Percentiles rank a stretch among this genome's conserved stretches.
These are phyloP conservation scores for Mercenaria mercenaria DNA, from an alignment of 1,140 invertebrate genomes.

Conservation along the genomic window DNA sequence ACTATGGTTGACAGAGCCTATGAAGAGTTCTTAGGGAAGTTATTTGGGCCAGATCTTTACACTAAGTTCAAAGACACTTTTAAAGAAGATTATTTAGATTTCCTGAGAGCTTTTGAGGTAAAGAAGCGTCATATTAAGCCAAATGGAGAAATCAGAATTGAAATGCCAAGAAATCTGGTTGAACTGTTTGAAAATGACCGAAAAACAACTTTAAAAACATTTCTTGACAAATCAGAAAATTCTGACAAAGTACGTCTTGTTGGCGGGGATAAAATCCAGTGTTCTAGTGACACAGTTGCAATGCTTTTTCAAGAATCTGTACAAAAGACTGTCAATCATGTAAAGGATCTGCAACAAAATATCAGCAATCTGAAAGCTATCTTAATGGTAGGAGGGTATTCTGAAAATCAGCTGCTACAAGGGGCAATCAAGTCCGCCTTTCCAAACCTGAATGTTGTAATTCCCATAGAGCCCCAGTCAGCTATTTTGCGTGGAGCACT, in stretches of 20 bases:
- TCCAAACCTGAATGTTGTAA: neutral
- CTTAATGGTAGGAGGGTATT: neutral
- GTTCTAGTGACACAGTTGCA: neutral
- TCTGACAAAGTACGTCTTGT: neutral
- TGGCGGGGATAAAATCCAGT: neutral
- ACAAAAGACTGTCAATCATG: neutral
- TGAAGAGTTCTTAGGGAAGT: neutral
- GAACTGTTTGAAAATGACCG: neutral
- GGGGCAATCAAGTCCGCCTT: neutral
- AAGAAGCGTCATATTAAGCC: conserved; percentile 16
- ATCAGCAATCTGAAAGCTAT: neutral
- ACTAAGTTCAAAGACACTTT: conserved; percentile 36
- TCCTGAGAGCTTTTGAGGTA: conserved; percentile 33
- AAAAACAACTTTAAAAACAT: neutral
- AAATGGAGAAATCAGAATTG: neutral
- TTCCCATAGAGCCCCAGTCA: neutral
- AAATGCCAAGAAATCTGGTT: neutral
- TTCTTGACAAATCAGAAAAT: neutral
- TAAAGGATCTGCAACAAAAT: neutral
- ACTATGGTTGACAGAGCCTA: conserved; percentile 47
- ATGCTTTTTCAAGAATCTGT: neutral
- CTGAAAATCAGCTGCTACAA: neutral
- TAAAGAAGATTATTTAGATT: conserved; percentile 11
- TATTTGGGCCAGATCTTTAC: conserved; percentile 35
- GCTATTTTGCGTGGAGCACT: conserved; percentile 3